A percentile compares a stretch with the other conserved stretches of the same genome.
phyloP scores from a whole-genome alignment of 2,113 vertebrate species.

The Urocolius indicus region DNA sequence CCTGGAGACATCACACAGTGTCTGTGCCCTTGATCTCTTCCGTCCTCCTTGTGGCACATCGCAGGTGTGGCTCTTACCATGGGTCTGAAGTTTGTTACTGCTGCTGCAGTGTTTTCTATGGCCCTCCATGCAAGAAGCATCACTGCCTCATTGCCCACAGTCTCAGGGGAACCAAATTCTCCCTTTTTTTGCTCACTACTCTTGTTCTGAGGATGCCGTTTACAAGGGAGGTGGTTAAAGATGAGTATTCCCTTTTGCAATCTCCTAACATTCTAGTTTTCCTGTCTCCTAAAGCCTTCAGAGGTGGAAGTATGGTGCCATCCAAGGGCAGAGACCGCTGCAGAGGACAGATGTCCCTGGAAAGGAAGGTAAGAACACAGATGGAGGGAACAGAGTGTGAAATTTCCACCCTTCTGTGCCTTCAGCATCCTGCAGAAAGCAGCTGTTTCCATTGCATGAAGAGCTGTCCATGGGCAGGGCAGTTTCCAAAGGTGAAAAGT shows the following conservation, averaged over 20 bases:
- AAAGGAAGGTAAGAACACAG: constrained; percentile 19
- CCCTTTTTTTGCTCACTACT: background rate
- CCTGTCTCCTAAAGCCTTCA: background rate
- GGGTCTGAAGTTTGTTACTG: background rate
- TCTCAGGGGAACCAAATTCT: background rate
- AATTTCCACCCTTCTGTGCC: background rate
- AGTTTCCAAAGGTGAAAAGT: constrained; percentile 3
- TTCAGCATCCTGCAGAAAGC: constrained; percentile 14
- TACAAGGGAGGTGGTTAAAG: background rate
- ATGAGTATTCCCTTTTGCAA: background rate
- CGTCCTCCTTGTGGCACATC: background rate
- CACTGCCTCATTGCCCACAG: background rate
- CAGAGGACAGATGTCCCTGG: background rate
- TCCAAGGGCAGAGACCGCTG: background rate
- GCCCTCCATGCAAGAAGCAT: background rate
- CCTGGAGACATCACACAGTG: background rate
- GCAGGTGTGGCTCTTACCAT: background rate
- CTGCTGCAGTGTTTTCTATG: background rate
- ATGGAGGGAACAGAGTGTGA: constrained; percentile 19
- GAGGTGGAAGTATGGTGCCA: background rate
- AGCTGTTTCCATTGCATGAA: background rate
- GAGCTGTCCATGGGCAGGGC: background rate
- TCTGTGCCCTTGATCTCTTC: background rate
- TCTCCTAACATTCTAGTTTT: background rate
- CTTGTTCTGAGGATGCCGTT: background rate